Evolutionary conservation across 2,888 invertebrate species (phyloP), one percentile per base, ranked within the genome.

Genomic region (Drosophila meridionalis): DNA sequence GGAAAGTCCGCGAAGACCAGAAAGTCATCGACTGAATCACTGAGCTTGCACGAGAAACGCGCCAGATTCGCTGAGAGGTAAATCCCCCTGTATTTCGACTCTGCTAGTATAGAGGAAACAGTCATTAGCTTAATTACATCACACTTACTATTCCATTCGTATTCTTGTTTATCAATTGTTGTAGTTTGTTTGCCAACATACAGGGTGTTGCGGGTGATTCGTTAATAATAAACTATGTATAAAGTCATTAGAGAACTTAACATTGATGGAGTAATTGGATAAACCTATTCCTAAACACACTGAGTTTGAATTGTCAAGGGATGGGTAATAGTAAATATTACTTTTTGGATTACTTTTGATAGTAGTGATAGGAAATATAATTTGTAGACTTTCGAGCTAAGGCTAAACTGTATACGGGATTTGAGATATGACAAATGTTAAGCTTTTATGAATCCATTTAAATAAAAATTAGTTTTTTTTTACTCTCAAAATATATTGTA

Each of bases 61-160:
- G 50, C 68, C 14, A 62, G 72, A 58, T 81, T 75, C 42, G 76
- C 79, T 9, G 75, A 81, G 66, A 90, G 91, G 90, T 90, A 61
- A 78, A 66, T 38, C 26, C 53, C 53, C 40, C 28, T 8, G n/a
- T n/a, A 55, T 40, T n/a, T 14, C 8, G 14, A 14, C 26, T 20
- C 38, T 4, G 1, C 4, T 32, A 34, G 3, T 40, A 14, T 26
- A 58, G 63, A 52, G 78, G 69, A 72, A 76, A 76, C 57, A 20
- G 40, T 43, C 58, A 76, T 68, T 77, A 55, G 26, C 47, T 55
- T 61, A 79, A 79, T 87, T 82, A 64, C 53, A 34, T 68, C 9
- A 50, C 62, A 74, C 53, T 60, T 73, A 67, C 61, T 42, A 34
- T 32, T 36, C 14, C 71, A 38, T 34, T 47, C 63, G 60, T 57